Percentiles rank a stretch among this genome's conserved stretches.
Evolutionary conservation across 2,797 vertebrate genomes (phyloP).

Genomic region (Pogonophryne albipinna): DNA sequence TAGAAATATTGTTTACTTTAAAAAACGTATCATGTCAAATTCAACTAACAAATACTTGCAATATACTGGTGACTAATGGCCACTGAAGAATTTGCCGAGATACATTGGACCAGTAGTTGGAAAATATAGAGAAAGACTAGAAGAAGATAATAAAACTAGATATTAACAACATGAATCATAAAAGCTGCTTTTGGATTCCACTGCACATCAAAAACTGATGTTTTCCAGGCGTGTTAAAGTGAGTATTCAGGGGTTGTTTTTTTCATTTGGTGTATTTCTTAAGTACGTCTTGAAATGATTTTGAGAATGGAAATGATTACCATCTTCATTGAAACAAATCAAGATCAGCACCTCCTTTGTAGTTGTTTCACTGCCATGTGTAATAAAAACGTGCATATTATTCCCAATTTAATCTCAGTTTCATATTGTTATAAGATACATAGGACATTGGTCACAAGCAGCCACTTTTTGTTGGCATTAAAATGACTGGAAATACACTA

Average conservation of each 20-base stretch:
- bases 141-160: background rate
- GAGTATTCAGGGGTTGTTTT: background rate
- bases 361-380: background rate
- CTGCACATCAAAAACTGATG: background rate
- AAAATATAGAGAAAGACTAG: background rate
- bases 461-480: background rate
- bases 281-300: background rate
- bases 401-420: background rate
- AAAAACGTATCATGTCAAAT: background rate
- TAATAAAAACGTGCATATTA: background rate
- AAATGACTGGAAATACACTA: background rate
- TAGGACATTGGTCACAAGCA: background rate
- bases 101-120: background rate
- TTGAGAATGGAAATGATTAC: constrained; percentile 15
- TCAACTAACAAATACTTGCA: background rate
- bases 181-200: background rate
- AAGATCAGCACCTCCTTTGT: background rate
- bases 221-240: background rate
- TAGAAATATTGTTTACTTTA: constrained; percentile 5
- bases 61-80: background rate
- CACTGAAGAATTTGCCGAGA: too few relatives aligned
- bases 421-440: background rate
- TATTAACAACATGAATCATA: constrained; percentile 4
- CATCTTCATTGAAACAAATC: constrained; percentile 4
- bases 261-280: background rate